These are phyloP conservation scores for Formica selysi DNA, from an alignment of 1,140 invertebrate species.

Conservation along the genomic window DNA sequence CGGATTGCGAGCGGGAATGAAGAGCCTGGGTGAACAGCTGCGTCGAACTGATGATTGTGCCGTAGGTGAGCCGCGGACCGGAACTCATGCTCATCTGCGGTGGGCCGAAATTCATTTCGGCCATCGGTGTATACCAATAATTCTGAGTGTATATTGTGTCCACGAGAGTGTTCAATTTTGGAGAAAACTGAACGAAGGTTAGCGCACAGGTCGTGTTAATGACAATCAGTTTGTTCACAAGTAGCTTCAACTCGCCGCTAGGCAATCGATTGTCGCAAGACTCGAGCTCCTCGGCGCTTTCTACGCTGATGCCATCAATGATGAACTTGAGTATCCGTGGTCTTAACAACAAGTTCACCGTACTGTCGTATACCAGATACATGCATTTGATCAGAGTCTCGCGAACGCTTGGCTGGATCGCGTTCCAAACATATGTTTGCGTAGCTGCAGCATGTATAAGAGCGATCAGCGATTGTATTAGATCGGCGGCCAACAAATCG, in stretches of 20 bases:
- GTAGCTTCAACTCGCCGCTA: slow-evolving; percentile 81
- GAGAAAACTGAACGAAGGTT: slow-evolving; percentile 84
- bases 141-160: slow-evolving; percentile 85
- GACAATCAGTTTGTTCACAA: slow-evolving; percentile 85
- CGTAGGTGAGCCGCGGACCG: slow-evolving; percentile 83
- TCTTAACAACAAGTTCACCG: slow-evolving; percentile 83
- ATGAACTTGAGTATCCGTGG: slow-evolving; percentile 85
- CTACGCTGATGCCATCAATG: slow-evolving; percentile 85
- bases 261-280: slow-evolving; percentile 83
- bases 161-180: slow-evolving; percentile 81
- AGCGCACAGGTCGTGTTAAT: slow-evolving; percentile 84
- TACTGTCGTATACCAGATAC: slow-evolving; percentile 85
- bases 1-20: slow-evolving; percentile 72
- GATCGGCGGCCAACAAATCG: slow-evolving; percentile 83
- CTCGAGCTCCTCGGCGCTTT: slow-evolving; percentile 84
- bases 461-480: slow-evolving; percentile 84
- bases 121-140: slow-evolving; percentile 85
- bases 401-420: slow-evolving; percentile 80
- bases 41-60: slow-evolving; percentile 85
- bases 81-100: slow-evolving; percentile 85
- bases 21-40: slow-evolving; percentile 85
- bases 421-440: slow-evolving; percentile 81
- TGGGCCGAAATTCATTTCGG: slow-evolving; percentile 85
- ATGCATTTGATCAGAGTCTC: slow-evolving; percentile 85
- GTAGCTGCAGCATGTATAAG: slow-evolving; percentile 82